phyloP scores from a whole-genome alignment of 2,888 invertebrate species.

The Lomographa bimaculata region DNA sequence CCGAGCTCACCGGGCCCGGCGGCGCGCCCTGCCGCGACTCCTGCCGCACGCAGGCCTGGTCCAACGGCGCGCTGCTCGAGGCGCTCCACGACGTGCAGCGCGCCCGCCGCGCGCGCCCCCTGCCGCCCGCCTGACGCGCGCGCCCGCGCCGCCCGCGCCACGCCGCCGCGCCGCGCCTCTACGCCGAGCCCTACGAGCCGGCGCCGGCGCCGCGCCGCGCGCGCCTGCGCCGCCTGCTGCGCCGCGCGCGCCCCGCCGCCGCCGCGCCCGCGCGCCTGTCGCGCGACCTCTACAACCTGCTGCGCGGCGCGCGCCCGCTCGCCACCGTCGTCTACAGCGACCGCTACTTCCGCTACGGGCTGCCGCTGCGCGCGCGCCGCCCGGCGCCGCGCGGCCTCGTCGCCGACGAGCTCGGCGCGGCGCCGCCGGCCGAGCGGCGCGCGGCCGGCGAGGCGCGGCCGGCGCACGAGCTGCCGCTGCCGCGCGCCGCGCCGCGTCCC shows the following conservation, averaged over 20 bases:
- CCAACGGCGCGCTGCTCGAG: conserved; percentile 94
- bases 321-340: conserved; percentile 77
- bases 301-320: conserved; percentile 50
- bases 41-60: conserved; percentile 99
- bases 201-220: conserved; percentile 36
- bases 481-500: conserved; percentile 25
- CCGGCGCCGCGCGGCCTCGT: conserved; percentile 33
- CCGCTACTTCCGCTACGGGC: conserved; percentile 73
- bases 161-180: conserved; percentile 41
- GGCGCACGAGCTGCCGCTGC: conserved; percentile 58
- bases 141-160: conserved; percentile 50
- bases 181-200: conserved; percentile 44
- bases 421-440: conserved; percentile 29
- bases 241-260: conserved; percentile 33
- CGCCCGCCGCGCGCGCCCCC: conserved; percentile 58
- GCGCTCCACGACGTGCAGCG: conserved; percentile 86
- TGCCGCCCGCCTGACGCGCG: conserved; percentile 53
- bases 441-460: conserved; percentile 12
- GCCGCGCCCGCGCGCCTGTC: conserved; percentile 33
- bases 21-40: conserved; percentile 93
- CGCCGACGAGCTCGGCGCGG: conserved; percentile 37
- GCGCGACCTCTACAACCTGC: conserved; percentile 51
- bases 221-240: conserved; percentile 41
- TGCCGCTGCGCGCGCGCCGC: conserved; percentile 55
- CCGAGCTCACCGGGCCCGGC: conserved; percentile 96